Evolutionary conservation across 37 sponge, comb jelly and placozoan genomes (phyloP), one percentile per base, ranked within the genome.

Genomic region (Halichondria panicea): DNA sequence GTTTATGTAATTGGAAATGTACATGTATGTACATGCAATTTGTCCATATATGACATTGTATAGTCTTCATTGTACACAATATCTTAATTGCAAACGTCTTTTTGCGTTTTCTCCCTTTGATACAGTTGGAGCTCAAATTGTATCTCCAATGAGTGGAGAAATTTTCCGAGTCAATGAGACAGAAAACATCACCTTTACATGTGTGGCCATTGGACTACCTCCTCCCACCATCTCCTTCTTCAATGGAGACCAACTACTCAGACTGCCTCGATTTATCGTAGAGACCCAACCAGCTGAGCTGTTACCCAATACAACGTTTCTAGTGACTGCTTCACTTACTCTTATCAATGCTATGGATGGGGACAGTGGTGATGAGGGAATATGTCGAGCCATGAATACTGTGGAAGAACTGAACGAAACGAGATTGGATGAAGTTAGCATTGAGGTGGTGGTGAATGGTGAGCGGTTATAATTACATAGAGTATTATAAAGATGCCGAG

Each of bases 121-220:
- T 69, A 7, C 55, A 79, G 79, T 40, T 13, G 44, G 46, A 1
- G 70, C 79, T 4, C 2, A 11, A 19, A 58, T 79, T 43, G 1
- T 24, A 4, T 7, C 45, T 42, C 59, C 59, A 34, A 38, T 36
- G 58, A 21, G 42, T 18, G 21, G 39, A 2, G 28, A 56, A 4
- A 24, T 50, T 25, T 56, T 68, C 27, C 4, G 52, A 21, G 75
- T 68, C 28, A 74, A 80, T 33, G 58, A 81, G 55, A 56, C 59
- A 33, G 60, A 65, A 1, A 38, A 71, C 28, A 70, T 77, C 7
- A 78, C 70, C 31, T 58, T 86, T 33, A 66, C 56, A 37, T 92
- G 92, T 43, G 76, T 31, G 22, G 88, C 81, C 54, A 61, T 35
- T 63, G 92, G 84, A 62, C 40, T 75, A 27, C 92, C 92, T 41